Base-by-base conservation (phyloP, 2,113 vertebrate genomes). In the Gallinago jamesoni region DNA sequence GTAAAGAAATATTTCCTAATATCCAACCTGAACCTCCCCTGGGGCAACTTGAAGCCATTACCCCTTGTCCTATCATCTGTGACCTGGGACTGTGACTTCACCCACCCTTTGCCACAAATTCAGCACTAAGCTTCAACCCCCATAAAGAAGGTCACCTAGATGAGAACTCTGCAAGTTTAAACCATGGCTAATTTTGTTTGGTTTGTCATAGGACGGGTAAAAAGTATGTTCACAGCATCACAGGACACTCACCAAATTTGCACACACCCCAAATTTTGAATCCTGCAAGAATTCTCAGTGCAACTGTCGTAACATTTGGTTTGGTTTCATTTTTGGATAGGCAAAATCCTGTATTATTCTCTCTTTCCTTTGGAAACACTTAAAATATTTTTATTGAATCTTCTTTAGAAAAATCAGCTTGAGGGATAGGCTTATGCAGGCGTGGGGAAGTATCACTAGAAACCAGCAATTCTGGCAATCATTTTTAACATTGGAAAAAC, bases 241-340 rank as follows among this genome's bases (percentile, higher is more conserved):
- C 15, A 72, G 31, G 12, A 76, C 35, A 5, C 15, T 6, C 16
- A 14, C 16, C 1, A n/a, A 60, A 69, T 30, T 53, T 23, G 45
- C 13, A n/a, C 1, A 3, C 25, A 0, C 1, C 0, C 2, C 7
- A 21, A 1, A 59, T 79, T 90, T 41, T 85, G 45, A 73, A 53
- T 68, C 33, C 30, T 69, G 9, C 3, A 66, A 77, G 41, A 81
- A 62, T 70, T 86, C 50, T 80, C 0, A 0, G 8, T 60, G 10
- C 14, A 80, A 17, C 2, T 66, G 10, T 53, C 17, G 3, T 13
- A 30, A 48, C 0, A 4, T 73, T 73, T 86, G 30, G 2, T 53
- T 73, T 3, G 8, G 5, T 30, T 84, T 67, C 21, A 8, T 4
- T 47, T 80, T 39, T 22, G 5, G 5, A 23, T 24, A 48, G 45